These are phyloP conservation scores for Drosophila merina DNA, from an alignment of 2,888 invertebrate species.

Conservation along the genomic window DNA sequence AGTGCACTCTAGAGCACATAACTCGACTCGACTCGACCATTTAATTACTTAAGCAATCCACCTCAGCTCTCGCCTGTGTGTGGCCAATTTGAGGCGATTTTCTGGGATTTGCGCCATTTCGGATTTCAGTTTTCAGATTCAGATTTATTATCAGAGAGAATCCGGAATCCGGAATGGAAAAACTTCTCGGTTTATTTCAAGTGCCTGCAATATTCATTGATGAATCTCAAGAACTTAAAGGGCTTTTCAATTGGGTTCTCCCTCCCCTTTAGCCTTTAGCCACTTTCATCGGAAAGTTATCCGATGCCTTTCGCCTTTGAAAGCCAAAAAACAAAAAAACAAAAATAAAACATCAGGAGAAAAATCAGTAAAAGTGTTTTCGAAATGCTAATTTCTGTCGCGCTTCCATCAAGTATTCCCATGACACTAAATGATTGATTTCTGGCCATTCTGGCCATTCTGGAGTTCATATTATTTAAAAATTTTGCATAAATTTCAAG, in stretches of 20 bases:
- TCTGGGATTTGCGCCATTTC: slow-evolving; percentile 1
- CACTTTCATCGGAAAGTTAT: too few species aligned
- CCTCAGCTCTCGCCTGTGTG: background rate
- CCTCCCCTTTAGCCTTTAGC: too few species aligned
- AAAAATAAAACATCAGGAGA: too few species aligned
- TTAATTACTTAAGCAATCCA: slow-evolving; percentile 48
- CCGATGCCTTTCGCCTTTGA: too few species aligned
- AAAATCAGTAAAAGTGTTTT: too few species aligned
- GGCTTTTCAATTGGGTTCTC: background rate
- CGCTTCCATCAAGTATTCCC: background rate
- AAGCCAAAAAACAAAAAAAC: too few species aligned
- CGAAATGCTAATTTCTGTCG: too few species aligned
- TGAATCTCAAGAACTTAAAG: background rate
- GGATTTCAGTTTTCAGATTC: background rate
- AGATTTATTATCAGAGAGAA: background rate
- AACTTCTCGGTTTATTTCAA: background rate
- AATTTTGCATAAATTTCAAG: slow-evolving; percentile 1
- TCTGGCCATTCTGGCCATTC: background rate
- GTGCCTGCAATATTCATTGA: background rate
- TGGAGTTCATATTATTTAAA: background rate
- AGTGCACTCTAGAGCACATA: slow-evolving; percentile 5
- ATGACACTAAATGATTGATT: slow-evolving; percentile 6
- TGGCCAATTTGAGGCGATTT: slow-evolving; percentile 24
- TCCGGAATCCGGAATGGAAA: background rate
- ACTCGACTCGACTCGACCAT: slow-evolving; percentile 12